Evolutionary conservation across 2,113 vertebrate species (phyloP), one percentile per base, ranked within the genome.

Genomic region (Spizaetus ornatus): DNA sequence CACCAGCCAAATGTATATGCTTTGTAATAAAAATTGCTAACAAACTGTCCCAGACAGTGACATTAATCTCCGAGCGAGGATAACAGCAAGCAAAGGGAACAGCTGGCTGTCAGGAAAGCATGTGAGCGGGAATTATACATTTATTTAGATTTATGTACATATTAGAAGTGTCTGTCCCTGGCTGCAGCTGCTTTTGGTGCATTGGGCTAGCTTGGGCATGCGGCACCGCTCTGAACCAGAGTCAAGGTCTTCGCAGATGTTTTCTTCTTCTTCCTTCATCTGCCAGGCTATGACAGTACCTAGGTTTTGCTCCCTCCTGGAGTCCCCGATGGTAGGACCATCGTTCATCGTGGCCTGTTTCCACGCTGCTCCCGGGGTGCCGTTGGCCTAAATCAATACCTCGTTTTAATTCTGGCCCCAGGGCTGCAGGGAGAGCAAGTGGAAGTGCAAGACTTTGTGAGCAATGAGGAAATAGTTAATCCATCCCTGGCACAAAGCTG

Each of bases 21-120:
- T 93, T 79, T 13, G 18, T 83, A 92, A 95, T 86, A 93, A 95
- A 91, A 96, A 79, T 86, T 52, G 73, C 62, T 96, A 94, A 96
- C 86, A 77, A 91, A 62, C 92, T 82, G 79, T 88, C 72, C 80
- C 42, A 63, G 90, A 50, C 86, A 88, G 69, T 17, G 61, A 32
- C 91, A 83, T 94, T 84, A 58, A 91, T 90, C 92, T 93, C 63
- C 1, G 8, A 73, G 65, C 1, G 12, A 90, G 38, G 77, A 32
- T 87, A 94, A 70, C 86, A 62, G 86, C 36, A 42, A 79, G 83
- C 85, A 87, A 81, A 90, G 71, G 73, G 71, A 93, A 45, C 95
- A 87, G 84, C 92, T 95, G 88, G 93, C 79, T 85, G 71, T 93
- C 85, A 94, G 84, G 80, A 86, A 81, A 78, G 78, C 89, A 56